Percentiles rank a stretch among this genome's conserved stretches.
These are phyloP conservation scores for Mystacornis crossleyi DNA, from an alignment of 2,113 vertebrate species.

Conservation along the genomic window DNA sequence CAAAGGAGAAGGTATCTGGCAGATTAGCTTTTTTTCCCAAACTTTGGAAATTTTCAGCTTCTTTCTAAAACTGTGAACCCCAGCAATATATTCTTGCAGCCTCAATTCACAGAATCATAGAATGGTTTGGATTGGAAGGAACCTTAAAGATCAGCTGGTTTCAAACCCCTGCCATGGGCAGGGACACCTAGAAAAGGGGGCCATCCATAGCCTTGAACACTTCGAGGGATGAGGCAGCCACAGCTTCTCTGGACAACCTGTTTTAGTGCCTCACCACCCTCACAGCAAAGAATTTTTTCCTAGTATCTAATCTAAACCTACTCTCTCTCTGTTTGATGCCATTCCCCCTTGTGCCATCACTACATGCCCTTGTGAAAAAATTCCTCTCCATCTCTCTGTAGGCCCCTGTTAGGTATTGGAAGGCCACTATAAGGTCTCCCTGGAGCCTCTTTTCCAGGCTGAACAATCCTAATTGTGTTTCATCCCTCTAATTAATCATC, in stretches of 20 bases:
- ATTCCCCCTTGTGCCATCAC: not conserved
- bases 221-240: accelerated
- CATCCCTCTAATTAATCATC: not conserved
- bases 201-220: not conserved
- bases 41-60: not conserved
- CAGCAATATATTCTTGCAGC: not conserved
- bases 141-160: not conserved
- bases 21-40: not conserved
- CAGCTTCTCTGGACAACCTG: not conserved
- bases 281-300: not conserved
- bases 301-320: not conserved
- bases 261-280: not conserved
- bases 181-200: not conserved
- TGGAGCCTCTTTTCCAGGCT: not conserved
- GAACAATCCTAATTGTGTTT: not conserved
- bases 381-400: not conserved
- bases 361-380: not conserved
- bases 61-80: not conserved
- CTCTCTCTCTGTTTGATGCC: not conserved
- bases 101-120: not conserved
- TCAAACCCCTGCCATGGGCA: too few species aligned
- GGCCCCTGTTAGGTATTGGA: not conserved
- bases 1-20: not conserved
- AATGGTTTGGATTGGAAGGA: not conserved
- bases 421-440: not conserved